Evolutionary conservation across 2,113 vertebrate genomes (phyloP).

Genomic region (Catagonus wagneri): DNA sequence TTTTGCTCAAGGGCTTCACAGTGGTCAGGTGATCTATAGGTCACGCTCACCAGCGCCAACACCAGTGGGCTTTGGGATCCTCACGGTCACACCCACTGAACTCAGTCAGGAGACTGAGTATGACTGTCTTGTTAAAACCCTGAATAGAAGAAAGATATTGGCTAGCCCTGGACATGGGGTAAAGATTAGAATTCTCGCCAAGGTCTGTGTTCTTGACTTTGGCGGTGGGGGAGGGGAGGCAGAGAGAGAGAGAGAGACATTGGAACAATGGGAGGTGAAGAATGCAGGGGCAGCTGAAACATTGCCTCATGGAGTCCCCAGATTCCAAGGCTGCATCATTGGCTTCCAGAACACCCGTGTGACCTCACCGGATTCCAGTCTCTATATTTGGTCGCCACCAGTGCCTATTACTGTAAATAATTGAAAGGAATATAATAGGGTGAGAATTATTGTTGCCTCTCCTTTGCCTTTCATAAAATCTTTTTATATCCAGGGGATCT

Average conservation of each 20-base stretch:
- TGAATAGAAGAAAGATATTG: not conserved
- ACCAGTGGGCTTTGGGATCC: not conserved
- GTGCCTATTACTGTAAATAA: constrained; percentile 82
- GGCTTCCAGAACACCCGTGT: constrained; percentile 75
- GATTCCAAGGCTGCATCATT: constrained; percentile 70
- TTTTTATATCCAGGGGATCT: constrained; percentile 82
- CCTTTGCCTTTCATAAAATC: constrained; percentile 81
- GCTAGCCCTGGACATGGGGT: not conserved
- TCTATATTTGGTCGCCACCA: constrained; percentile 81
- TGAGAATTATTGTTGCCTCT: constrained; percentile 71
- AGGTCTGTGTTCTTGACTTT: constrained; percentile 1
- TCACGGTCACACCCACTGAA: rapidly evolving
- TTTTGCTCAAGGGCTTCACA: not conserved
- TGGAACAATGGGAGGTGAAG: constrained; percentile 66
- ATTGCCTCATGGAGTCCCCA: constrained; percentile 64
- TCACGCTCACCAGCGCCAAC: not conserved
- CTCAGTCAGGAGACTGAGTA: not conserved
- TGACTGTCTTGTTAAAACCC: not conserved
- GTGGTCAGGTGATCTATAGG: not conserved
- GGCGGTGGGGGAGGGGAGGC: not conserved
- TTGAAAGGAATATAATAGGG: constrained; percentile 80
- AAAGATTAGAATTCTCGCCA: not conserved
- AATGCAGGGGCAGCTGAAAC: constrained; percentile 78
- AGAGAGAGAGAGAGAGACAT: not conserved
- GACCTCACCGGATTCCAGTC: constrained; percentile 82